A percentile compares a stretch with the other conserved stretches of the same genome.
Conservation (phyloP, 2,113 vertebrate genomes). For the Myotis davidii region DNA sequence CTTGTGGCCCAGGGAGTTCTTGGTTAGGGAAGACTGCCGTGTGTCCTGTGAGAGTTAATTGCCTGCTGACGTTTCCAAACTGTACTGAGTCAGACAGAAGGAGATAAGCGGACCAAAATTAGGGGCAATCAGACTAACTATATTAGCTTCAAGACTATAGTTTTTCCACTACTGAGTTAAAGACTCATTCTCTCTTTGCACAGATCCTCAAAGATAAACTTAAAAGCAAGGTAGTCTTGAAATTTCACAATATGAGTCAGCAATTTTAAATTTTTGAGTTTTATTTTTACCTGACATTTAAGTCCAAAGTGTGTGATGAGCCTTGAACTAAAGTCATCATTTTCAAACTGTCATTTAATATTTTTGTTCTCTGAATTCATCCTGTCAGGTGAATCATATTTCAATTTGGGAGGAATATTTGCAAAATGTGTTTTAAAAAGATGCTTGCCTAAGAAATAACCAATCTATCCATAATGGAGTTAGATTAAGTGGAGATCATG, state of each 20-base stretch:
- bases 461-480: neutral
- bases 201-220: constrained; percentile 1
- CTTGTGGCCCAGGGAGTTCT: neutral
- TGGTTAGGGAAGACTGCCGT: neutral
- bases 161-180: neutral
- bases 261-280: constrained; percentile 38
- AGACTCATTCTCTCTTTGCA: neutral
- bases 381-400: neutral
- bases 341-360: constrained; percentile 44
- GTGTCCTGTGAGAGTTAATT: neutral
- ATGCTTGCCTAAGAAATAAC: neutral
- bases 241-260: neutral
- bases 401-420: constrained; percentile 41
- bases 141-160: neutral
- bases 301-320: neutral
- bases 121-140: neutral
- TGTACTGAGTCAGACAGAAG: neutral
- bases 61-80: neutral
- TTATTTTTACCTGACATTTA: constrained; percentile 50
- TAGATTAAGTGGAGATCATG: neutral
- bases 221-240: neutral
- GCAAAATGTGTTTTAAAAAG: constrained; percentile 30
- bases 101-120: neutral
- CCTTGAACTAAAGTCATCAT: neutral
- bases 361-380: constrained; percentile 44